Evolutionary conservation across 2,113 vertebrate genomes (phyloP), one percentile per base, ranked within the genome.

Genomic region (Falcunculus frontatus): DNA sequence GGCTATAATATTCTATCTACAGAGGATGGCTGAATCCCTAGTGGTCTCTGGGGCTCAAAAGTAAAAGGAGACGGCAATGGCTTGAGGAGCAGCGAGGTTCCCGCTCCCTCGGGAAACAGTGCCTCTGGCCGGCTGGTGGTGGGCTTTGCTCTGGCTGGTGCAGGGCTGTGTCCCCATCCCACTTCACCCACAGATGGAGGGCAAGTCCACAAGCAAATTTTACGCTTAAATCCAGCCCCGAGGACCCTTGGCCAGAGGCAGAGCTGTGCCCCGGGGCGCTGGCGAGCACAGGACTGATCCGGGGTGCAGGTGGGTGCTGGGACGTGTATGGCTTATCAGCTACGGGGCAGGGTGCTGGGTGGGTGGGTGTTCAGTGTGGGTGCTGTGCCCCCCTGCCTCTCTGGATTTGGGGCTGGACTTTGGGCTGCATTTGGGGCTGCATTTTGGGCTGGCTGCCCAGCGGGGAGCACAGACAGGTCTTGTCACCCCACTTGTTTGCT

Each of bases 1-100:
- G 97, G 97, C 97, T 97, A 96, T 95, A 95, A 95, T 95, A 96
- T 90, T 96, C 96, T 97, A 96, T 97, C 97, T 98, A 97, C 97
- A 97, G 52, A 95, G 86, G 96, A 97, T 97, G 97, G 97, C 97
- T 97, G 95, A 95, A 96, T 97, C 95, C 96, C 94, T 95, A 96
- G 90, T 90, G 82, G 91, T 95, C 93, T 87, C 95, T 88, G 83
- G 82, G 91, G 93, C 79, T 77, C 82, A 46, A 70, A 90, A 87
- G 87, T 4, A 91, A 93, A 95, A 17, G n/a, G 69, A 72, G 77
- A 42, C 0, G 86, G 72, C 3, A 3, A 92, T 72, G 77, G 88
- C 87, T 96, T 81, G 94, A 90, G 81, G 44, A 84, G 46, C 76
- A 35, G 78, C 2, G 7, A 83, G 69, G 30, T 47, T 94, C 75